These are phyloP conservation scores for Alethe diademata DNA, from an alignment of 2,113 vertebrate genomes.

Conservation along the genomic window DNA sequence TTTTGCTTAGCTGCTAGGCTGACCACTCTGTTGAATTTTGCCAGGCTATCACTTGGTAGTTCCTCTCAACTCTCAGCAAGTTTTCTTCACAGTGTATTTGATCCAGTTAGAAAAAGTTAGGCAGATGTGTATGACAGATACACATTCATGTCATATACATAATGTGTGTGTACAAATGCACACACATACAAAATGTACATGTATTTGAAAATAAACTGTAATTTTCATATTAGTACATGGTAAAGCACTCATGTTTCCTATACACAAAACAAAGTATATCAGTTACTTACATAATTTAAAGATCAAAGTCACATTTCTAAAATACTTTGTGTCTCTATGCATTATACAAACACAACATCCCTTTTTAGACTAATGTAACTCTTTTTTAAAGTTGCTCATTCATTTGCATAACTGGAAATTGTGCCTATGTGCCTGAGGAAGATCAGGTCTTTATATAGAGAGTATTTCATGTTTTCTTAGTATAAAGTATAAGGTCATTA, in stretches of 20 bases:
- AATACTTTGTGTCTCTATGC: background rate
- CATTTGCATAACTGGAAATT: conserved; percentile 51
- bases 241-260: background rate
- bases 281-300: background rate
- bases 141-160: too few relatives aligned
- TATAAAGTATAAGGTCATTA: background rate
- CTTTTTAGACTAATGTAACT: background rate
- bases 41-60: background rate
- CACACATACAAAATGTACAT: background rate
- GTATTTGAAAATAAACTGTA: background rate
- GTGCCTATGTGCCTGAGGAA: background rate
- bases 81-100: background rate
- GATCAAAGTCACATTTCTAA: conserved; percentile 39
- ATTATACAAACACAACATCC: background rate
- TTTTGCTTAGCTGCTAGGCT: background rate
- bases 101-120: background rate
- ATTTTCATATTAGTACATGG: background rate
- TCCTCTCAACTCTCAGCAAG: background rate
- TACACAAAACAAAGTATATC: background rate
- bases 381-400: conserved; percentile 38
- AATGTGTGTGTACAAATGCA: background rate
- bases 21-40: background rate
- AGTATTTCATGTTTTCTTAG: background rate
- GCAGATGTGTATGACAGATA: background rate
- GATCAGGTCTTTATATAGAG: background rate